Conservation (phyloP, 1,140 invertebrate species). For the Phthorimaea operculella region DNA sequence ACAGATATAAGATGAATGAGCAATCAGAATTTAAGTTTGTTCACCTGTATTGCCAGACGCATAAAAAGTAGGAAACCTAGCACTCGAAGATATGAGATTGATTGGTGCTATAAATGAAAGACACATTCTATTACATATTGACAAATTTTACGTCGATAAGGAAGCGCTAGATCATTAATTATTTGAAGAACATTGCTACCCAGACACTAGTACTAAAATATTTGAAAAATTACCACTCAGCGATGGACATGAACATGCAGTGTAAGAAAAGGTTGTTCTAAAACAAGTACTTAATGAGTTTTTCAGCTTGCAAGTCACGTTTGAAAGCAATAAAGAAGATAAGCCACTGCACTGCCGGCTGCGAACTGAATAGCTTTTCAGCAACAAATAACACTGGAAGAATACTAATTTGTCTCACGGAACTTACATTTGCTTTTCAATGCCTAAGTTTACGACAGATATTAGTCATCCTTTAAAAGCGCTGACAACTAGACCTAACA, state of each 20-base stretch:
- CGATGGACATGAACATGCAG: too few relatives aligned
- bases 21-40: conserved; percentile 57
- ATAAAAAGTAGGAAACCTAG: conserved; percentile 63
- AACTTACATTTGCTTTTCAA: too few relatives aligned
- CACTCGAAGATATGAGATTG: conserved; percentile 60
- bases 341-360: conserved; percentile 25
- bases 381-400: conserved; percentile 18
- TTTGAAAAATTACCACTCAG: too few relatives aligned
- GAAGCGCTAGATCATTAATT: too few relatives aligned
- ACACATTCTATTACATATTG: conserved; percentile 45
- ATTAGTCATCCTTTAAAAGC: too few relatives aligned
- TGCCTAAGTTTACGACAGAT: too few relatives aligned
- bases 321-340: conserved; percentile 48
- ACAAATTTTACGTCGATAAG: conserved; percentile 3
- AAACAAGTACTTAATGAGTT: too few relatives aligned
- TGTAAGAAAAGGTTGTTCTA: too few relatives aligned
- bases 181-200: too few relatives aligned
- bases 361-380: conserved; percentile 31
- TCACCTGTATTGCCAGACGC: conserved; percentile 57
- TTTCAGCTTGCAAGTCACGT: conserved; percentile 54
- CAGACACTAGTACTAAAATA: too few relatives aligned
- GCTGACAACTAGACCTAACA: too few relatives aligned
- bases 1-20: conserved; percentile 65
- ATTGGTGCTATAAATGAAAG: conserved; percentile 61
- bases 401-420: conserved; percentile 31